Conservation (phyloP, 2,113 vertebrate species). For the Sapajus apella region DNA sequence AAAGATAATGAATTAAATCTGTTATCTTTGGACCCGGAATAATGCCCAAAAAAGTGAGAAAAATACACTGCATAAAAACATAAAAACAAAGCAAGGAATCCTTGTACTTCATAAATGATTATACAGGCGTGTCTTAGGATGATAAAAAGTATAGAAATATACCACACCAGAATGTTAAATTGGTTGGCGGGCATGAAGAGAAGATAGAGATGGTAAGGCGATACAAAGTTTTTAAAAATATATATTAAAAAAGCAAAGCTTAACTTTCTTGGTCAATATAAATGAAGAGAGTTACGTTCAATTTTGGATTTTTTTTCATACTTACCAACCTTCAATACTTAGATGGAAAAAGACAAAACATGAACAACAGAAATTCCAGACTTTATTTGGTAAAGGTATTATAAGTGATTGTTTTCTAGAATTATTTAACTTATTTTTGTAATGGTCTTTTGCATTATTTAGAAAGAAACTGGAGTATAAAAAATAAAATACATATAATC, state of each 20-base stretch:
- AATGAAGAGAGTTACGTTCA: background rate
- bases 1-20: background rate
- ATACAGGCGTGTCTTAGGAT: background rate
- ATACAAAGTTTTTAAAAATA: background rate
- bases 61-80: background rate
- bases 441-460: background rate
- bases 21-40: background rate
- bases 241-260: background rate
- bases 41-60: background rate
- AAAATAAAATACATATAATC: background rate
- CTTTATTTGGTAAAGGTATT: background rate
- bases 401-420: background rate
- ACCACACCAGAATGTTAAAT: background rate
- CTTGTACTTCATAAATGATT: background rate
- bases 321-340: background rate
- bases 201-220: background rate
- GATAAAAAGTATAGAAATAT: background rate
- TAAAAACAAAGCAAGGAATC: background rate
- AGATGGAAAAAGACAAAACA: background rate
- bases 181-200: accelerated
- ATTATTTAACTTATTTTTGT: slow-evolving; percentile 18
- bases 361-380: background rate
- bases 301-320: background rate
- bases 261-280: background rate
- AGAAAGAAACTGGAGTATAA: background rate